phyloP scores from a whole-genome alignment of 1,140 invertebrate genomes.

The Melipona quadrifasciata region DNA sequence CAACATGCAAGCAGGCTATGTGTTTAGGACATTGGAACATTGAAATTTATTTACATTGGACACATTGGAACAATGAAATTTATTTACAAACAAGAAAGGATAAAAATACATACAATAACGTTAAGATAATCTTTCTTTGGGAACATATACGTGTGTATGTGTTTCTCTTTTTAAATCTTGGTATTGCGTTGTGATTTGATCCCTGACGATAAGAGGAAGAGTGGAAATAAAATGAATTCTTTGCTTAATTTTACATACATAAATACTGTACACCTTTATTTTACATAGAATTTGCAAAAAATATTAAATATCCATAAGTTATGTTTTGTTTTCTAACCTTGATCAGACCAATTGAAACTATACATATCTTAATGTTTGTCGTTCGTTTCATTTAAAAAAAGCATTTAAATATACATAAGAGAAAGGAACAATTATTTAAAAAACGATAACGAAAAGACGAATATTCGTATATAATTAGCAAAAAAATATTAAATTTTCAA shows the following conservation, averaged over 20 bases:
- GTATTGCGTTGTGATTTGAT: not conserved
- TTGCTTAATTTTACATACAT: not conserved
- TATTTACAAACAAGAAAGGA: conserved; percentile 55
- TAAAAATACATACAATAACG: conserved; percentile 31
- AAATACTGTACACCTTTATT: not conserved
- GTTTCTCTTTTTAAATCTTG: too few species aligned
- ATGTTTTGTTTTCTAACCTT: not conserved
- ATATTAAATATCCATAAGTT: not conserved
- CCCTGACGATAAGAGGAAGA: not conserved
- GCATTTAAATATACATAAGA: not conserved
- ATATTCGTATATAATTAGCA: not conserved
- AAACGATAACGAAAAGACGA: not conserved
- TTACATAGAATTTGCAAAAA: not conserved
- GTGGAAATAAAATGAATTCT: not conserved
- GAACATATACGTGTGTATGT: too few species aligned
- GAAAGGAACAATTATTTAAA: not conserved
- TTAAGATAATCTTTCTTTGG: not conserved
- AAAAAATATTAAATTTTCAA: not conserved
- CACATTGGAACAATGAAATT: conserved; percentile 44
- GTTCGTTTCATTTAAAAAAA: not conserved
- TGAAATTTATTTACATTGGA: conserved; percentile 59
- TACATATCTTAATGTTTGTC: not conserved
- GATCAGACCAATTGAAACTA: not conserved
- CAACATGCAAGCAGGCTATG: not conserved
- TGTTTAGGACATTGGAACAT: conserved; percentile 17